Evolutionary conservation across 1,140 invertebrate genomes (phyloP).

Genomic region (Hirudo medicinalis): DNA sequence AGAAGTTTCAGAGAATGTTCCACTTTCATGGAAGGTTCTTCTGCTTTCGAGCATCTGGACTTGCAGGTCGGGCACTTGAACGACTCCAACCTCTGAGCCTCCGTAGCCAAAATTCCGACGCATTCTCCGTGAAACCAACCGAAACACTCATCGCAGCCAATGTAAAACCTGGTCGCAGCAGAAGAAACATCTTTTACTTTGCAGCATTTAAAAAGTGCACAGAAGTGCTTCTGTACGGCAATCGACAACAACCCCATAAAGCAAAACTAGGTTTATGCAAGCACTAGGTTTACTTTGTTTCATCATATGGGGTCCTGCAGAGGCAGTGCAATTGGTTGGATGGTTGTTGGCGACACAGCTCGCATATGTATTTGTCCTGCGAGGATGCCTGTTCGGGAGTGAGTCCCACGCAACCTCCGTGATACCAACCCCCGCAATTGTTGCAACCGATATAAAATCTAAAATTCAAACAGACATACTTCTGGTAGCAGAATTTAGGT

Average conservation of each 20-base stretch:
- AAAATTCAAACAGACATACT: constrained; percentile 9
- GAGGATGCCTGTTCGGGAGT: constrained; percentile 79
- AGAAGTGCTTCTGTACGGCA: too few relatives aligned
- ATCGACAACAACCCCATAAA: too few relatives aligned
- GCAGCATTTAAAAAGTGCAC: too few relatives aligned
- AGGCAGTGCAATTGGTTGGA: constrained; percentile 80
- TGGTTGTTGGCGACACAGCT: constrained; percentile 53
- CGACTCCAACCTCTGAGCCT: constrained; percentile 85
- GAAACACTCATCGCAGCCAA: constrained; percentile 92
- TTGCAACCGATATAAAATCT: constrained; percentile 98
- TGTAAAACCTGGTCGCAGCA: constrained; percentile 64
- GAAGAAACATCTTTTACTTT: too few relatives aligned
- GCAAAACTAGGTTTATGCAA: too few relatives aligned
- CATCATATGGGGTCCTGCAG: constrained; percentile 89
- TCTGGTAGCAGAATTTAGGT: too few relatives aligned
- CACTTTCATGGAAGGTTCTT: too few relatives aligned
- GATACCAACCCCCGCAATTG: constrained; percentile 95
- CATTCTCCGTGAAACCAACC: constrained; percentile 98
- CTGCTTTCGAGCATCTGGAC: not conserved
- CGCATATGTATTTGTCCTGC: constrained; percentile 90
- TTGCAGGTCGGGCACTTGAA: constrained; percentile 85
- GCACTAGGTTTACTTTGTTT: constrained; percentile 62
- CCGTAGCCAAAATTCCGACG: constrained; percentile 83
- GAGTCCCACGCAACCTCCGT: constrained; percentile 89
- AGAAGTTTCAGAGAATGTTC: too few relatives aligned